Evolutionary conservation across 2,113 vertebrate genomes (phyloP).

Genomic region (Coreoperca whiteheadi): DNA sequence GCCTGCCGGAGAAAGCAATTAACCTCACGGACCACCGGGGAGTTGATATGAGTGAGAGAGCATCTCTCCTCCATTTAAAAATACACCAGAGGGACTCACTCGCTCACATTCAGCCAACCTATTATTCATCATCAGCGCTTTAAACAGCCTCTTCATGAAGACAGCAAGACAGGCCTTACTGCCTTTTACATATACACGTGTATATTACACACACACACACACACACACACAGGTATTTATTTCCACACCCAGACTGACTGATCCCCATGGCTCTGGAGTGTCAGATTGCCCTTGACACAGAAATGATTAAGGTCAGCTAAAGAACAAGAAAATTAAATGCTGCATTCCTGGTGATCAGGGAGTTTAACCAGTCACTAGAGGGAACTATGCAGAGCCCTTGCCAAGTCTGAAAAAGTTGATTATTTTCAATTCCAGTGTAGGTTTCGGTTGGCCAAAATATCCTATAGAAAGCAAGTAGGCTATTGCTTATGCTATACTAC

Average conservation of each 20-base stretch:
- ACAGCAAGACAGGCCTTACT: constrained; percentile 54
- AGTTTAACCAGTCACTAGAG: constrained; percentile 44
- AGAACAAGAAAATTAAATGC: constrained; percentile 58
- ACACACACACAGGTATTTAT: constrained; percentile 49
- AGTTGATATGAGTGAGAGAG: constrained; percentile 65
- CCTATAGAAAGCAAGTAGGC: not conserved
- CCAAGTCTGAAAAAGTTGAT: constrained; percentile 41
- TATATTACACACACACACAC: constrained; percentile 13
- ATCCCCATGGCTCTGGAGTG: constrained; percentile 46
- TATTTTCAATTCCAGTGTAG: constrained; percentile 26
- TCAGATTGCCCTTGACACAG: constrained; percentile 49
- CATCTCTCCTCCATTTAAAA: constrained; percentile 61
- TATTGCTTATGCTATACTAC: not conserved
- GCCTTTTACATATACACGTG: constrained; percentile 32
- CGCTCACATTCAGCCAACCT: constrained; percentile 42
- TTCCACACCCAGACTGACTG: constrained; percentile 43
- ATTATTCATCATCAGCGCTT: constrained; percentile 69
- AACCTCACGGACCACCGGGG: constrained; percentile 68
- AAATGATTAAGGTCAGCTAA: constrained; percentile 64
- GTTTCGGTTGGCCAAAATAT: not conserved
- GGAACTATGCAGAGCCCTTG: constrained; percentile 38
- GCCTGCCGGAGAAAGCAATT: constrained; percentile 77
- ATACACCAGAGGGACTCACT: constrained; percentile 62
- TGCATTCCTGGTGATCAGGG: constrained; percentile 64
- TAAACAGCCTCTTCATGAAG: constrained; percentile 54